Evolutionary conservation across 2,888 invertebrate species (phyloP).

Genomic region (Metacarcinus magister): DNA sequence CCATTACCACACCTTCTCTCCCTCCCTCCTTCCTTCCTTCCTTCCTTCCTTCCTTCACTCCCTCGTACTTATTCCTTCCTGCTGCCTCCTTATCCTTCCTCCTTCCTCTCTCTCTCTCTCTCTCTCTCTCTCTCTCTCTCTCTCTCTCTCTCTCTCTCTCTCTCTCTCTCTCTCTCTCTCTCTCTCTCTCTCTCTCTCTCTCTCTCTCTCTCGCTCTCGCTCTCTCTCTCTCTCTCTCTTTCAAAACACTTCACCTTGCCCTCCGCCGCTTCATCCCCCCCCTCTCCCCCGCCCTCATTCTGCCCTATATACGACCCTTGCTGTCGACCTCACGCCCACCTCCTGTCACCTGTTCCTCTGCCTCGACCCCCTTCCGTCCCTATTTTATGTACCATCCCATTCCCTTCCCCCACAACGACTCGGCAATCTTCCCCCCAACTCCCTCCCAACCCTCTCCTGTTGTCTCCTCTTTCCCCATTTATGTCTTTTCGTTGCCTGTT

Average conservation of each 20-base stretch:
- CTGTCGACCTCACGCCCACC: not conserved
- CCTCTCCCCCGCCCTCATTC: not conserved
- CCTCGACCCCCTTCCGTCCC: not conserved
- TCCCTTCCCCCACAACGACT: not conserved
- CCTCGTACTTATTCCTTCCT: too few relatives aligned
- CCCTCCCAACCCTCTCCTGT: not conserved
- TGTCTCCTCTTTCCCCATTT: not conserved
- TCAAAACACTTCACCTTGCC: too few relatives aligned
- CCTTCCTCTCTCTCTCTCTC: constrained; percentile 42
- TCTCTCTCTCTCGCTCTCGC: too few relatives aligned
- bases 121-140: too few relatives aligned
- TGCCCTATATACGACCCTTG: not conserved
- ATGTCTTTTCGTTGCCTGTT: not conserved
- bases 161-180: too few relatives aligned
- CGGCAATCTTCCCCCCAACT: not conserved
- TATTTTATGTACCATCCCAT: not conserved
- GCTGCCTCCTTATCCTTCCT: too few relatives aligned
- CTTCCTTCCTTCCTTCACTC: too few relatives aligned
- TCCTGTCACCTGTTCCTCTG: not conserved
- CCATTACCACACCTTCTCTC: too few relatives aligned
- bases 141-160: too few relatives aligned
- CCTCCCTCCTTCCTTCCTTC: too few relatives aligned
- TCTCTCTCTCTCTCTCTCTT: too few relatives aligned
- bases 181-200: too few relatives aligned
- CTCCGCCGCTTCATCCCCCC: not conserved